These are phyloP conservation scores for Chloroceryle amazona DNA, from an alignment of 2,797 vertebrate species.

Conservation along the genomic window DNA sequence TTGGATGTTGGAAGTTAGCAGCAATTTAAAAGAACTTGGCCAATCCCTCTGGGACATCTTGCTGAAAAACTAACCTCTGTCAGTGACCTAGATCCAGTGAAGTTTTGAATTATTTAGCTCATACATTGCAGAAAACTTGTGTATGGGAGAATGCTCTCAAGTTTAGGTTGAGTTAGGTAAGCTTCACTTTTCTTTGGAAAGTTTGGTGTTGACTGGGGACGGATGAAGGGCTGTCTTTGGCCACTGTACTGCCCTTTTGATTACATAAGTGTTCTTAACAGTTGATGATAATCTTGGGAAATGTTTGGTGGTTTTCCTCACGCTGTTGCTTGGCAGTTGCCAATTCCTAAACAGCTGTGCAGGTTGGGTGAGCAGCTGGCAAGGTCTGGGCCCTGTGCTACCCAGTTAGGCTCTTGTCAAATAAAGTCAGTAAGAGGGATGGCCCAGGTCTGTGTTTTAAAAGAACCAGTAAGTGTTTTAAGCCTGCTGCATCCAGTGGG, in stretches of 20 bases:
- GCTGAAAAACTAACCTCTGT: background rate
- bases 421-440: too few relatives aligned
- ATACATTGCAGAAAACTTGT: background rate
- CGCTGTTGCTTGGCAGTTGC: background rate
- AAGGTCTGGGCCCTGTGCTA: background rate
- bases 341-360: background rate
- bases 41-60: background rate
- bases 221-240: background rate
- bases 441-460: background rate
- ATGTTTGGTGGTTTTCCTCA: background rate
- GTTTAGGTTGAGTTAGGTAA: background rate
- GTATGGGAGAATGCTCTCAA: background rate
- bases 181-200: background rate
- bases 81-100: background rate
- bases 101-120: constrained; percentile 35
- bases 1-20: background rate
- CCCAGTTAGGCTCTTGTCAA: background rate
- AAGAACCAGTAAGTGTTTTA: background rate
- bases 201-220: background rate
- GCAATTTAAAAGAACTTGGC: background rate
- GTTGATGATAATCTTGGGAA: background rate
- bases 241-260: background rate
- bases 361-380: background rate
- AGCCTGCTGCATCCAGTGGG: background rate
- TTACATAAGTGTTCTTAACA: background rate